Evolutionary conservation across 2,797 vertebrate species (phyloP).

Genomic region (Botia almorhae): DNA sequence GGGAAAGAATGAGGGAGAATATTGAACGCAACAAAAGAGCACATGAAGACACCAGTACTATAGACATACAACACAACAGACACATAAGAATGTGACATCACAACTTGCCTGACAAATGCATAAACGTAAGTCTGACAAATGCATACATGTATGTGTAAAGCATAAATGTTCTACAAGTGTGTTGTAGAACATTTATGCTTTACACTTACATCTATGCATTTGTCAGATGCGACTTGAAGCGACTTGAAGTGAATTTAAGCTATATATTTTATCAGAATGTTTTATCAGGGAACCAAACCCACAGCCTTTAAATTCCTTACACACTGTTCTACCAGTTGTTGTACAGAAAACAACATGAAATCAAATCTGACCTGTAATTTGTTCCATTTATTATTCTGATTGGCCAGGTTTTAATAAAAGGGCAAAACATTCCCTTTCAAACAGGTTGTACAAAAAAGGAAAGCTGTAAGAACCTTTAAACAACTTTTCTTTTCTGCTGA

Average conservation of each 20-base stretch:
- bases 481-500: not conserved
- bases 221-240: no score
- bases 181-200: no score
- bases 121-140: no score
- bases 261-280: no score
- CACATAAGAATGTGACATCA: not conserved
- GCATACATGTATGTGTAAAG: no score
- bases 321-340: not conserved
- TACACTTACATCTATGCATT: no score
- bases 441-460: not conserved
- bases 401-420: not conserved
- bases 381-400: not conserved
- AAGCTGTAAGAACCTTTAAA: no score
- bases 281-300: no score
- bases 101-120: not conserved
- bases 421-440: not conserved
- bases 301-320: not conserved
- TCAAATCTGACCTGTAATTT: not conserved
- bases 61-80: conserved; percentile 12
- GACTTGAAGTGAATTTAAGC: no score
- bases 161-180: no score
- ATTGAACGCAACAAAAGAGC: conserved; percentile 6
- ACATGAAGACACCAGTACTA: conserved; percentile 18
- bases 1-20: conserved; percentile 11
- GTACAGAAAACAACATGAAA: not conserved